Evolutionary conservation across 2,797 vertebrate genomes (phyloP).

Genomic region (Acridotheres tristis): DNA sequence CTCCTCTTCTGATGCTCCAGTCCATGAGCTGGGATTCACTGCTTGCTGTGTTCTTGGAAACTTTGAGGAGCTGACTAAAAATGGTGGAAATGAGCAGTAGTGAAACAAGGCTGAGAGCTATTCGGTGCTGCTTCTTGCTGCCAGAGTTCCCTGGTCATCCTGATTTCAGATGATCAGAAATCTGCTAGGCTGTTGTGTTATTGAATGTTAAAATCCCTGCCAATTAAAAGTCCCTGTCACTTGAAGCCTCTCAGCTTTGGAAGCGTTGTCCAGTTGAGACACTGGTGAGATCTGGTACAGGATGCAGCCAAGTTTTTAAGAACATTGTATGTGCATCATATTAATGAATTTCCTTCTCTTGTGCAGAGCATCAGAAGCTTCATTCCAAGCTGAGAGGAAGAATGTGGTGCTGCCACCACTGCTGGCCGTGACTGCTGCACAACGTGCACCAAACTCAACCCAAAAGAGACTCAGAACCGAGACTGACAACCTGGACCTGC

Average conservation of each 20-base stretch:
- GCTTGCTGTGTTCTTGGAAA: background rate
- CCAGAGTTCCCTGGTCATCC: background rate
- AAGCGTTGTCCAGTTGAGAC: background rate
- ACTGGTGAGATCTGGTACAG: background rate
- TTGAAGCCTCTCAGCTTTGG: background rate
- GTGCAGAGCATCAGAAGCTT: background rate
- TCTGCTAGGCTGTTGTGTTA: background rate
- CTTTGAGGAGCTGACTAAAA: background rate
- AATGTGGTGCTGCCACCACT: background rate
- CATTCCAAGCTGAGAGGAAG: background rate
- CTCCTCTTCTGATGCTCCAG: background rate
- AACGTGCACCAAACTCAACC: too few relatives aligned
- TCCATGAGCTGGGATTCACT: background rate
- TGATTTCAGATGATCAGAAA: background rate
- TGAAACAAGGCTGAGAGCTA: background rate
- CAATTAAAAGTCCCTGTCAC: background rate
- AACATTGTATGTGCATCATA: background rate
- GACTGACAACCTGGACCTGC: background rate
- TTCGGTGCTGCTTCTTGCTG: background rate
- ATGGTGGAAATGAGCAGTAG: background rate
- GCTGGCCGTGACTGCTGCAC: background rate
- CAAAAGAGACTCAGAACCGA: background rate
- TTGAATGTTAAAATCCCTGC: background rate
- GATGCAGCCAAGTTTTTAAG: too few relatives aligned
- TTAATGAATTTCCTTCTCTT: background rate